Percentiles rank a stretch among this genome's conserved stretches.
phyloP scores from a whole-genome alignment of 2,113 vertebrate genomes.

The Pithys albifrons region DNA sequence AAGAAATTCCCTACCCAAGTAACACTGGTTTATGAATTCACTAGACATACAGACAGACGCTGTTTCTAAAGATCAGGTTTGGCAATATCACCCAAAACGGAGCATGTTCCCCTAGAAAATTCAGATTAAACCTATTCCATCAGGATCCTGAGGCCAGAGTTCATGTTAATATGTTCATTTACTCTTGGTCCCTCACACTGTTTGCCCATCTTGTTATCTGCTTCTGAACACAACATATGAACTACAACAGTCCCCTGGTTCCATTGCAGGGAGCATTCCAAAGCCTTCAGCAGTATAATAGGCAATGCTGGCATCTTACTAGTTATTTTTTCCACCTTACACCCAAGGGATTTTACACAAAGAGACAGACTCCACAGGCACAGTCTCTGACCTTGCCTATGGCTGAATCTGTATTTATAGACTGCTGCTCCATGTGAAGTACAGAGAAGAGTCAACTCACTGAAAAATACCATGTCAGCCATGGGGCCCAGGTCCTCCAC shows the following conservation, averaged over 20 bases:
- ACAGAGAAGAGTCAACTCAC: not conserved
- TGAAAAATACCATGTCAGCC: not conserved
- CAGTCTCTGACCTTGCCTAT: not conserved
- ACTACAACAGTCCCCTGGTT: not conserved
- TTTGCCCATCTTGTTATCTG: not conserved
- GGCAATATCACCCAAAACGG: not conserved
- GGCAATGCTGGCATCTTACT: not conserved
- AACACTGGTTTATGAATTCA: not conserved
- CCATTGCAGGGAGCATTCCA: not conserved
- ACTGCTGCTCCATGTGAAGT: not conserved
- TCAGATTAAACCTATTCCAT: not conserved
- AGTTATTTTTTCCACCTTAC: not conserved
- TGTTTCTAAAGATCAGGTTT: not conserved
- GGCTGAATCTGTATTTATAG: not conserved
- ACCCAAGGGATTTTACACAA: not conserved
- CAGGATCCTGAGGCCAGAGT: not conserved
- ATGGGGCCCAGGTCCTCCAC: not conserved
- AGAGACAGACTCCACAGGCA: not conserved
- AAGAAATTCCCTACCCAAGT: not conserved
- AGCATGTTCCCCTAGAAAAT: not conserved
- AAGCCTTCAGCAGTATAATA: not conserved
- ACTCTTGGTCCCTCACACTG: not conserved
- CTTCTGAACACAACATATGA: not conserved
- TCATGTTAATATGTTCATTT: not conserved
- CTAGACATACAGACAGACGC: not conserved